Percentiles rank a stretch among this genome's conserved stretches.
Evolutionary conservation across 2,888 invertebrate species (phyloP).

Genomic region (Epistrophella euchroma): DNA sequence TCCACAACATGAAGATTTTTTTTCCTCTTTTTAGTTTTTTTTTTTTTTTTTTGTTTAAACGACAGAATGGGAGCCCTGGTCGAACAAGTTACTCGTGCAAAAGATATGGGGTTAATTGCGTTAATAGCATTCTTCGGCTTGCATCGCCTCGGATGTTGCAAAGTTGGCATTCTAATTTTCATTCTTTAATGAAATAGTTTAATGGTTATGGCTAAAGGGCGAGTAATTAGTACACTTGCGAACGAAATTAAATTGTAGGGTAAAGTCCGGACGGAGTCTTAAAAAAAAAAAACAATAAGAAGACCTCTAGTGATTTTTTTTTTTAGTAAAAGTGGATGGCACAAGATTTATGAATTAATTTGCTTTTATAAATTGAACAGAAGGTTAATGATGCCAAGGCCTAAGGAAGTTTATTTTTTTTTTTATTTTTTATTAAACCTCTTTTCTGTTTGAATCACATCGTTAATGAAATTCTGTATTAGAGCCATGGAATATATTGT

Average conservation of each 20-base stretch:
- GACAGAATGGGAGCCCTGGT: neutral
- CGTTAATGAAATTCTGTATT: constrained; percentile 18
- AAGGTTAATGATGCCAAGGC: constrained; percentile 41
- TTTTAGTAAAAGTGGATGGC: neutral
- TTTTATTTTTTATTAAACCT: constrained; percentile 17
- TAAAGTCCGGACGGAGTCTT: neutral
- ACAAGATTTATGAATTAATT: constrained; percentile 71
- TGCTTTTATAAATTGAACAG: constrained; percentile 54
- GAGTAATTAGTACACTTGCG: constrained; percentile 60
- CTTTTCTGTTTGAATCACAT: constrained; percentile 32
- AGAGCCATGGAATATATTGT: constrained; percentile 1
- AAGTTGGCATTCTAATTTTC: constrained; percentile 45
- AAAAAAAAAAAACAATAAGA: neutral
- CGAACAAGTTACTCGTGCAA: constrained; percentile 13
- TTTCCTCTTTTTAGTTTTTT: constrained; percentile 7
- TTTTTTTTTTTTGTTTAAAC: neutral
- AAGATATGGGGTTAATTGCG: constrained; percentile 65
- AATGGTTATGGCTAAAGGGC: constrained; percentile 66
- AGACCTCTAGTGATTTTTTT: neutral
- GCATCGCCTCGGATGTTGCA: constrained; percentile 49
- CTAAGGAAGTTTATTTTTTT: constrained; percentile 3
- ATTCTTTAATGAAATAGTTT: constrained; percentile 45
- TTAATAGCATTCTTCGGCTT: constrained; percentile 67
- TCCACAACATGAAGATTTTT: neutral
- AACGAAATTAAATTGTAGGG: constrained; percentile 30